These are phyloP conservation scores for Sterna hirundo DNA, from an alignment of 2,113 vertebrate species.

Conservation along the genomic window DNA sequence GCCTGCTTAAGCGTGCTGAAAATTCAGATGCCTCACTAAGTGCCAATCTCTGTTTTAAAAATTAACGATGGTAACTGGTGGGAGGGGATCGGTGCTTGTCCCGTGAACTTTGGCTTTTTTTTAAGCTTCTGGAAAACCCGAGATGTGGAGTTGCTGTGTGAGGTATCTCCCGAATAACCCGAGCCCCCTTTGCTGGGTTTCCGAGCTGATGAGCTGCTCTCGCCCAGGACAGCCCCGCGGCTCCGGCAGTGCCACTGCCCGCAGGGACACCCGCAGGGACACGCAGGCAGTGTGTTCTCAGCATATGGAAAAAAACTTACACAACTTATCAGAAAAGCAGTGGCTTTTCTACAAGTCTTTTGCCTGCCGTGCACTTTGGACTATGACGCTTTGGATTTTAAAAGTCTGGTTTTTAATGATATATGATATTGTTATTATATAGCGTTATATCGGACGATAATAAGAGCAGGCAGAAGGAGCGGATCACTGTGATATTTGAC, in stretches of 20 bases:
- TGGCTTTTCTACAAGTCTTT: background rate
- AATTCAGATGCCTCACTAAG: background rate
- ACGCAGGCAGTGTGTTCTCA: accelerated
- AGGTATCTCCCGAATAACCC: accelerated
- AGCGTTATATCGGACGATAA: accelerated
- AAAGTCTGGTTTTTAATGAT: accelerated
- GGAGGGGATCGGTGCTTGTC: background rate
- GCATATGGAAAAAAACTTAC: background rate
- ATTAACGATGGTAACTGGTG: background rate
- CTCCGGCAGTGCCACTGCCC: background rate
- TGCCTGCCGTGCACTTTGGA: background rate
- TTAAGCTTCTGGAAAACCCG: background rate
- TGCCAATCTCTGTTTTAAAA: background rate
- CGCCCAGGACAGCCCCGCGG: background rate
- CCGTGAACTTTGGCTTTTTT: background rate
- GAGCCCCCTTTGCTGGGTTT: background rate
- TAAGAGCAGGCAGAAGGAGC: background rate
- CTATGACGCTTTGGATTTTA: background rate
- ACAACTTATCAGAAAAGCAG: background rate
- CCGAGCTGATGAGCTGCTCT: background rate
- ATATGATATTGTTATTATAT: accelerated
- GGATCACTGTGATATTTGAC: background rate
- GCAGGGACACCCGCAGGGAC: background rate
- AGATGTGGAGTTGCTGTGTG: background rate
- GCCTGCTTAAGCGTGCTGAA: background rate